phyloP scores from a whole-genome alignment of 2,113 vertebrate species.

The Bambusicola thoracicus region DNA sequence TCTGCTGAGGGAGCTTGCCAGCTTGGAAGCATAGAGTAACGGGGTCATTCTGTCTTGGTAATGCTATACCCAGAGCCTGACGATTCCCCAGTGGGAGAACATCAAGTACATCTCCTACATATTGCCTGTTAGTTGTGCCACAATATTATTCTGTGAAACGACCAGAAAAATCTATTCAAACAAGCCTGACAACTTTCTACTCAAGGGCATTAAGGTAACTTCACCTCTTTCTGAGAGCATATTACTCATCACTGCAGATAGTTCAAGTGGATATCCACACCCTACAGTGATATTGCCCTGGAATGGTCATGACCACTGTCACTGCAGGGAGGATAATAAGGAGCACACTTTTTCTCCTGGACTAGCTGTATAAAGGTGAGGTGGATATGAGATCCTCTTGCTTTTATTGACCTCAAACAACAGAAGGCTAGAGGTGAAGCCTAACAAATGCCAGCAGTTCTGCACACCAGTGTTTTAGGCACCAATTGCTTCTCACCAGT shows the following conservation, averaged over 20 bases:
- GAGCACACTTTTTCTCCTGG: neutral
- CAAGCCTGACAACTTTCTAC: neutral
- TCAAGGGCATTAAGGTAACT: neutral
- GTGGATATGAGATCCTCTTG: neutral
- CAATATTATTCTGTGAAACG: neutral
- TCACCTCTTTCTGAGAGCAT: neutral
- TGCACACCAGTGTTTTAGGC: neutral
- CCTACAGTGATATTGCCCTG: neutral
- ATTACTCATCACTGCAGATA: neutral
- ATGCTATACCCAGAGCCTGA: neutral
- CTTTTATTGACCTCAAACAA: neutral
- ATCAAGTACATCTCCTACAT: neutral
- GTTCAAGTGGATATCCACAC: neutral
- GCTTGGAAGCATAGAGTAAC: neutral
- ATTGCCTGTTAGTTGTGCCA: neutral
- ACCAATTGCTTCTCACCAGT: neutral
- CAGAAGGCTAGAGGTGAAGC: neutral
- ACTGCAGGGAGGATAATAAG: neutral
- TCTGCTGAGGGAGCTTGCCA: neutral
- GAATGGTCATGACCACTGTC: neutral
- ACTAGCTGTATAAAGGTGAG: neutral
- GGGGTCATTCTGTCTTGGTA: neutral
- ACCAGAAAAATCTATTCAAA: neutral
- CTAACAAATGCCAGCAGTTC: neutral
- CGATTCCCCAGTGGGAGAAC: neutral